Conservation (phyloP, 2,888 invertebrate species). For the Epirrhoe alternata region DNA sequence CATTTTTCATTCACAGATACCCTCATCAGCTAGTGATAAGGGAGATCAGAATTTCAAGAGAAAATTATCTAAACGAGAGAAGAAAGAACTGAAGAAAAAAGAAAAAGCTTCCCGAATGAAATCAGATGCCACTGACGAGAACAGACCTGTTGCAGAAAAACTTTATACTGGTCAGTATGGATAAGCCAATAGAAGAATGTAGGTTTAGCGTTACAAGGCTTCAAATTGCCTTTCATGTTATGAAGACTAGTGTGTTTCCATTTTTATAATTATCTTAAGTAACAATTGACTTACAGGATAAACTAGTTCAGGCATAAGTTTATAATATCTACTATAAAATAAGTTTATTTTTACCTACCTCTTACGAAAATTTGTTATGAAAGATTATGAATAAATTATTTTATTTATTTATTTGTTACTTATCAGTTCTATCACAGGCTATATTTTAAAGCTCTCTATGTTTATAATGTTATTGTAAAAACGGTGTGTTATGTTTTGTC, state of each 20-base stretch:
- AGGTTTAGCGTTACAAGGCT: conserved; percentile 5
- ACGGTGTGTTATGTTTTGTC: not conserved
- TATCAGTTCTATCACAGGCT: not conserved
- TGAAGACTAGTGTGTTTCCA: not conserved
- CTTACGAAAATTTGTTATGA: too few relatives aligned
- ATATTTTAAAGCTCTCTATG: not conserved
- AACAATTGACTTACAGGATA: not conserved
- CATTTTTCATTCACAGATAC: conserved; percentile 45
- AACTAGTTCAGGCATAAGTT: too few relatives aligned
- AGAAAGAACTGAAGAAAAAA: conserved; percentile 98
- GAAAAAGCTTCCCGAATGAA: conserved; percentile 93
- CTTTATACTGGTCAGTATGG: conserved; percentile 90
- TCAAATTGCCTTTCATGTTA: not conserved
- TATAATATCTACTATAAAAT: too few relatives aligned
- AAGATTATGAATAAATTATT: too few relatives aligned
- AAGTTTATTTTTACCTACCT: too few relatives aligned
- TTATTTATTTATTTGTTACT: too few relatives aligned
- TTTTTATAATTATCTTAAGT: not conserved
- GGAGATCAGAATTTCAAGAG: conserved; percentile 94
- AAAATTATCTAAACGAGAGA: conserved; percentile 98
- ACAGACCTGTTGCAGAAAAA: conserved; percentile 94
- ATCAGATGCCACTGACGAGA: conserved; percentile 88
- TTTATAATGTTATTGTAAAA: not conserved
- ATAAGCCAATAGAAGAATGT: conserved; percentile 4
- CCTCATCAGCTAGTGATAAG: conserved; percentile 87